Conservation (phyloP, 1,140 invertebrate genomes). For the Panulirus ornatus region DNA sequence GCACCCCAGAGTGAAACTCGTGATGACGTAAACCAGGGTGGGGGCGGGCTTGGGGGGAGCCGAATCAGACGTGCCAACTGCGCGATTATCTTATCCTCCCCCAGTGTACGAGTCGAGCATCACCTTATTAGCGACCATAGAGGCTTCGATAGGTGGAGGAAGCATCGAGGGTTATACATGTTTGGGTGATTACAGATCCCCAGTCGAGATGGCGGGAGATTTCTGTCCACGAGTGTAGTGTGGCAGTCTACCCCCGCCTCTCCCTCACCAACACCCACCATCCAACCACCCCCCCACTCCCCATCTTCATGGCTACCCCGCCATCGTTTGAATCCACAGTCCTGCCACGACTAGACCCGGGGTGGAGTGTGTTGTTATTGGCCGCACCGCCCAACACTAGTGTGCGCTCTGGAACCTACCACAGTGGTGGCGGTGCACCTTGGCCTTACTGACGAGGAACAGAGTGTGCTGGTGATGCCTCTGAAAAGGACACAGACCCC, state of each 20-base stretch:
- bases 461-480: no score
- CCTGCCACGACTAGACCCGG: conserved; percentile 19
- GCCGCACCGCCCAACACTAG: not conserved
- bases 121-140: no score
- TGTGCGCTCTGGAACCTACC: not conserved
- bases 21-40: conserved; percentile 27
- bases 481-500: no score
- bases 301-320: conserved; percentile 41
- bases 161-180: no score
- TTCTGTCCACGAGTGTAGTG: conserved; percentile 29
- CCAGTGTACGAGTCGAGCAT: no score
- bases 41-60: not conserved
- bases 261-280: no score
- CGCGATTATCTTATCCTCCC: conserved; percentile 25
- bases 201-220: no score
- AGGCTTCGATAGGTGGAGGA: no score
- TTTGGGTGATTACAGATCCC: no score
- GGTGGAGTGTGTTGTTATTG: not conserved
- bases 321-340: conserved; percentile 64
- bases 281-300: conserved; percentile 12
- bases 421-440: no score
- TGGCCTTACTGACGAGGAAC: no score
- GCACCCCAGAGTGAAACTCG: conserved; percentile 5
- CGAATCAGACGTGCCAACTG: conserved; percentile 51
- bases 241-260: conserved; percentile 34